These are phyloP conservation scores for Lepilemur septentrionalis DNA, from an alignment of 2,797 vertebrate species.

Conservation along the genomic window DNA sequence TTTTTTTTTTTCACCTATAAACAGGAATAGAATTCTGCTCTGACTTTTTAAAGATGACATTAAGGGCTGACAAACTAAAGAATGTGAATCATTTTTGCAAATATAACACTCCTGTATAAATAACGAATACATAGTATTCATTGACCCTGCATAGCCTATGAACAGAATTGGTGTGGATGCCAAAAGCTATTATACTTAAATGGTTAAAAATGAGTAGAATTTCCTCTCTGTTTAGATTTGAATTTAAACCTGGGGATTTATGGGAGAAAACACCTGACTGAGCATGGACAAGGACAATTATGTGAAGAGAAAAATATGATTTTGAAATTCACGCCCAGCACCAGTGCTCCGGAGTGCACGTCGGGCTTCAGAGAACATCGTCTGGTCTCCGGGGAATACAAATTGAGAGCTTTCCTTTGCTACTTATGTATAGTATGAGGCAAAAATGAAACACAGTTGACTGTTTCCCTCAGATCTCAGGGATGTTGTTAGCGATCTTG, in stretches of 20 bases:
- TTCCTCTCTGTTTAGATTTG: constrained; percentile 67
- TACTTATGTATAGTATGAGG: background rate
- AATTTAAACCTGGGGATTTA: constrained; percentile 61
- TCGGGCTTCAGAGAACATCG: background rate
- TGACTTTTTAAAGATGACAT: background rate
- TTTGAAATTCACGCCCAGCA: constrained; percentile 50
- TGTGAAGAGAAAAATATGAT: constrained; percentile 48
- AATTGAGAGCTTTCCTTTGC: background rate
- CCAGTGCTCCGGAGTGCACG: background rate
- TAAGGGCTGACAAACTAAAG: background rate
- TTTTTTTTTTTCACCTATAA: background rate
- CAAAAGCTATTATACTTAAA: constrained; percentile 67
- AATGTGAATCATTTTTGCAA: background rate
- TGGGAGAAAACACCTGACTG: constrained; percentile 39
- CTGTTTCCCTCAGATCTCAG: background rate
- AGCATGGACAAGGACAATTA: constrained; percentile 38
- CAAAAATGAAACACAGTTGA: background rate
- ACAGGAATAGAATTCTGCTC: constrained; percentile 4
- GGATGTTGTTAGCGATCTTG: background rate
- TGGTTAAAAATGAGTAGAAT: constrained; percentile 60
- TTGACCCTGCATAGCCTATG: background rate
- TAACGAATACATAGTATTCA: background rate
- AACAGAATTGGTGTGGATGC: background rate
- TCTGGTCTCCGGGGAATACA: background rate
- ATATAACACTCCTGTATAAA: background rate